Evolutionary conservation across 1,140 invertebrate genomes (phyloP).

Genomic region (Antheraea pernyi): DNA sequence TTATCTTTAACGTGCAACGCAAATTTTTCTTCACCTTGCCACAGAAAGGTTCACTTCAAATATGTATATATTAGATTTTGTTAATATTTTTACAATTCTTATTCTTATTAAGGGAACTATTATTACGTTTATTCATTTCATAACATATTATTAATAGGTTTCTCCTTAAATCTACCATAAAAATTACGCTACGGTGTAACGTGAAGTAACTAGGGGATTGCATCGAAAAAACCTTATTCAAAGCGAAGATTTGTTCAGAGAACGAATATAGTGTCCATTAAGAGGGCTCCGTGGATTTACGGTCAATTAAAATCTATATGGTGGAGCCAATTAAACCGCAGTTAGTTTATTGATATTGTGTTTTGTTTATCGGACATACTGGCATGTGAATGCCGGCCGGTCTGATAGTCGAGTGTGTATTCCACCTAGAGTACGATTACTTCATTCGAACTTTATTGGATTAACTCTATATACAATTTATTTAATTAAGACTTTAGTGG

Average conservation of each 20-base stretch:
- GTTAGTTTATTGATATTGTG: conserved; percentile 49
- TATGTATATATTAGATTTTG: no score
- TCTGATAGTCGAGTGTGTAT: neutral
- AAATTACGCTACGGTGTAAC: neutral
- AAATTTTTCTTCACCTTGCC: no score
- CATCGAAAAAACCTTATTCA: conserved; percentile 54
- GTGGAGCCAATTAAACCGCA: conserved; percentile 64
- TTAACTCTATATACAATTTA: conserved; percentile 1
- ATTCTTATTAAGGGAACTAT: neutral
- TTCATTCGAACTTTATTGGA: conserved; percentile 1
- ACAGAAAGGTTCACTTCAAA: no score
- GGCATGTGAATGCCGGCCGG: neutral
- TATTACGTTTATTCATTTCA: neutral
- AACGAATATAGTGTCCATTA: conserved; percentile 45
- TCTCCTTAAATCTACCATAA: neutral
- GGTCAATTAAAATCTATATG: conserved; percentile 75
- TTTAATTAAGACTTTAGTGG: neutral
- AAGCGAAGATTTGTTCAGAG: conserved; percentile 46
- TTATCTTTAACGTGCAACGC: no score
- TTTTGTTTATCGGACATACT: neutral
- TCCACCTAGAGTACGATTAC: neutral
- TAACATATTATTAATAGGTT: neutral
- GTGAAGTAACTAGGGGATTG: neutral
- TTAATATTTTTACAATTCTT: neutral
- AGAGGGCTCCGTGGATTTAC: conserved; percentile 50